Percentiles rank a stretch among this genome's conserved stretches.
Evolutionary conservation across 2,888 invertebrate species (phyloP).

Genomic region (Erebia ligea): DNA sequence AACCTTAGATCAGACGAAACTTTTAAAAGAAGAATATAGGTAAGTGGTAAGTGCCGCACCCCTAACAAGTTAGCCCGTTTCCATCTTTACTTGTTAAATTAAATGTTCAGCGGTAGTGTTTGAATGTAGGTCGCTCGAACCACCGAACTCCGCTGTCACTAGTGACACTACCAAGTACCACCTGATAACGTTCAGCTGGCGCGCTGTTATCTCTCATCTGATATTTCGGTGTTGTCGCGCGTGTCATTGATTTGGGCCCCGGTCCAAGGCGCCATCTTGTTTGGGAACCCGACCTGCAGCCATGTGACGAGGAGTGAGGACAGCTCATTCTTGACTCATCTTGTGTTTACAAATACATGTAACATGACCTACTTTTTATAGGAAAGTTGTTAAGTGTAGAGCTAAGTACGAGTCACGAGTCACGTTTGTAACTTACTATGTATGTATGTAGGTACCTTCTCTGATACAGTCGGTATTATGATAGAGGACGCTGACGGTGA

Average conservation of each 20-base stretch:
- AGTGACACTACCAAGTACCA: neutral
- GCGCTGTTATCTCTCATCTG: conserved; percentile 26
- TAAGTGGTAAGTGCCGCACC: too few species aligned
- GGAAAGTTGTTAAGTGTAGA: neutral
- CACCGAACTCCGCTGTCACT: neutral
- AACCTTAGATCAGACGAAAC: too few species aligned
- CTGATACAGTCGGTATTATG: too few species aligned
- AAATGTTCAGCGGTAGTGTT: too few species aligned
- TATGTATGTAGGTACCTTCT: too few species aligned
- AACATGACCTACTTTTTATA: too few species aligned
- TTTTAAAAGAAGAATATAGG: too few species aligned
- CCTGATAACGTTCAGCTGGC: conserved; percentile 19
- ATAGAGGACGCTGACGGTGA: too few species aligned
- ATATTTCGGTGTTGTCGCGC: conserved; percentile 25
- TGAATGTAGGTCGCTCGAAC: neutral
- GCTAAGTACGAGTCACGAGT: too few species aligned
- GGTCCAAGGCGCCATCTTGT: conserved; percentile 32
- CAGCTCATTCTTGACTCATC: conserved; percentile 14
- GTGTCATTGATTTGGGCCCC: conserved; percentile 27
- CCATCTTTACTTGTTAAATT: too few species aligned
- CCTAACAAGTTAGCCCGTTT: too few species aligned
- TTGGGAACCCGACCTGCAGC: conserved; percentile 27
- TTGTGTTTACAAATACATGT: conserved; percentile 12
- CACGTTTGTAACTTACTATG: too few species aligned
- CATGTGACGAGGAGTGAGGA: conserved; percentile 19